A percentile compares a stretch with the other conserved stretches of the same genome.
These are phyloP conservation scores for Tinea trinotella DNA, from an alignment of 2,888 invertebrate species.

Conservation along the genomic window DNA sequence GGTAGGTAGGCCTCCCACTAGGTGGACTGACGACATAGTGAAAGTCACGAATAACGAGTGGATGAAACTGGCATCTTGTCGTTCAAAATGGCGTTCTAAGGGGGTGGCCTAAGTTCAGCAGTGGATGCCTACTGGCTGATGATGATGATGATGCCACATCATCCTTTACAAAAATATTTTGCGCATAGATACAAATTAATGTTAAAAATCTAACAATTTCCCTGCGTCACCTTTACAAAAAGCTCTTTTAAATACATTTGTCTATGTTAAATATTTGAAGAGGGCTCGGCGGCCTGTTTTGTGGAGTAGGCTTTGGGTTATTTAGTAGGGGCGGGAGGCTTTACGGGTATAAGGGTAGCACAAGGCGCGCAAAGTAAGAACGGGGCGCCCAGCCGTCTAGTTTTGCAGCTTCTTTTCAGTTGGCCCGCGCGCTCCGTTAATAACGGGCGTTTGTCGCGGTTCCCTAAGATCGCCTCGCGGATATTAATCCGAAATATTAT, in stretches of 20 bases:
- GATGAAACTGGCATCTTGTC: too few relatives aligned
- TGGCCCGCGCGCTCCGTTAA: background rate
- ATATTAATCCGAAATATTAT: slow-evolving; percentile 37
- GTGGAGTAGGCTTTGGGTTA: background rate
- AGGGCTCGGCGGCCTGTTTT: background rate
- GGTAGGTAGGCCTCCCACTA: too few relatives aligned
- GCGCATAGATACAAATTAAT: background rate
- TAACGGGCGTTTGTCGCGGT: background rate
- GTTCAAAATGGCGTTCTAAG: too few relatives aligned
- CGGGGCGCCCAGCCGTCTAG: slow-evolving; percentile 26
- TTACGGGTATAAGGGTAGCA: slow-evolving; percentile 26
- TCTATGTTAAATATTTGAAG: slow-evolving; percentile 3
- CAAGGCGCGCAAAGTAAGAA: slow-evolving; percentile 33
- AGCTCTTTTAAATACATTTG: slow-evolving; percentile 7
- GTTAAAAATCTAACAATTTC: background rate
- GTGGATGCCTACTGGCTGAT: too few relatives aligned
- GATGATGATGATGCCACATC: too few relatives aligned
- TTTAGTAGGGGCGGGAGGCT: slow-evolving; percentile 5
- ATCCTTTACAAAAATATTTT: background rate
- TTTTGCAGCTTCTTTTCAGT: background rate
- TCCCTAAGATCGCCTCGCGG: slow-evolving; percentile 29
- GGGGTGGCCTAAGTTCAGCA: too few relatives aligned
- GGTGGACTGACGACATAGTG: too few relatives aligned
- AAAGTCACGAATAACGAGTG: too few relatives aligned
- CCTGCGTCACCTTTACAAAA: background rate